Base-by-base conservation (phyloP, 2,113 vertebrate species). In the Uria lomvia region DNA sequence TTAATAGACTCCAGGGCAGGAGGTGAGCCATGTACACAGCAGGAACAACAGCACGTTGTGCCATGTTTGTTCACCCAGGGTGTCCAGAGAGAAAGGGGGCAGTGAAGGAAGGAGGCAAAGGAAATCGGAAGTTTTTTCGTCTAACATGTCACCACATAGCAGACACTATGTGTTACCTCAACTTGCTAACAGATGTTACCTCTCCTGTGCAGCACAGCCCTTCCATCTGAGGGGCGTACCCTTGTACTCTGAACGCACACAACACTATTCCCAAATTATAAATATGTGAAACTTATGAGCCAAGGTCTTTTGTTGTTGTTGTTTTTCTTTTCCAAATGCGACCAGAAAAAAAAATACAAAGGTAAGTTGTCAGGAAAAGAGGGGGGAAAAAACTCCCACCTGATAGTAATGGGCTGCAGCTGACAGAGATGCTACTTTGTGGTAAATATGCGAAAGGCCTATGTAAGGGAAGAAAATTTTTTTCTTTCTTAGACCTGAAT, bases 361-460 rank as follows among this genome's bases (percentile, higher is more conserved):
- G 2, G 2, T 13, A 72, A n/a, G 2, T 17, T 77, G 36, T 71
- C 18, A 55, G 18, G 21, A 47, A 75, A 83, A 43, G 3, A 6
- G 7, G 8, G 4, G 1, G 5, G 8, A 2, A 2, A n/a, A 1
- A 18, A 56, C 7, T 2, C 4, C 23, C 27, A 80, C 15, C 12
- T 71, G 21, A 30, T 5, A 1, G 26, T 11, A 79, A 73, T 3
- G 8, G 63, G n/a, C 26, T 81, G 55, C 24, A 59, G 42, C 21
- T 93, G 20, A 59, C 36, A 65, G n/a, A 55, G 0, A 56, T 5
- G 38, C 23, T 36, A 27, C 1, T 49, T 50, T 70, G 19, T 50
- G 11, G 8, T 55, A 81, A 80, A 58, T 4, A 63, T 27, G 15
- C 0, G 0, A 87, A 84, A 81, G 21, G 5, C n/a, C 3, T 3